Evolutionary conservation across 2,113 vertebrate species (phyloP).

Genomic region (Etia nguti): DNA sequence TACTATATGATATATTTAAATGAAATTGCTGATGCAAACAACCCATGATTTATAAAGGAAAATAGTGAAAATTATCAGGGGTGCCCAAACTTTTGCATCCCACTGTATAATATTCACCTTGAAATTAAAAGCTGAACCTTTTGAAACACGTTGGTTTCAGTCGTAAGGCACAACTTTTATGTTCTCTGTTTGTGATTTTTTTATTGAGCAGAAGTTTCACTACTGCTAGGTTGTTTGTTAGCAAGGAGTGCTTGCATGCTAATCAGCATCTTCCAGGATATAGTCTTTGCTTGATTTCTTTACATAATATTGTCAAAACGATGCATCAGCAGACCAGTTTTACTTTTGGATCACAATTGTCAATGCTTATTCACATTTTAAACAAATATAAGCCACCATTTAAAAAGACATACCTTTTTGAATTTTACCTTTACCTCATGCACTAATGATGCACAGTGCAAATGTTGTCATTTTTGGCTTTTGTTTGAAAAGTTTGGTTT

Average conservation of each 20-base stretch:
- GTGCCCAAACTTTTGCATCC: too few relatives aligned
- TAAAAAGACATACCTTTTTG: background rate
- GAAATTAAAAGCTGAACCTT: background rate
- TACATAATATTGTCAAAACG: background rate
- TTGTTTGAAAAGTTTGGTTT: background rate
- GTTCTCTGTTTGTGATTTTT: background rate
- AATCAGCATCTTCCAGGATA: fast-evolving
- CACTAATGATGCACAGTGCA: background rate
- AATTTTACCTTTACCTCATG: background rate
- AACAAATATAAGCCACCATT: background rate
- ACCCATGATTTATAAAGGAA: too few relatives aligned
- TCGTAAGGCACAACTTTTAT: background rate
- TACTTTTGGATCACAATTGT: background rate
- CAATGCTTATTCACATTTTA: background rate
- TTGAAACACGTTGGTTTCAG: background rate
- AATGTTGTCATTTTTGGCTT: background rate
- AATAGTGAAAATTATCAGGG: too few relatives aligned
- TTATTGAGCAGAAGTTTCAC: background rate
- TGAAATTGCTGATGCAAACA: too few relatives aligned
- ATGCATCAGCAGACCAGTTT: background rate
- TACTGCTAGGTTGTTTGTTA: background rate
- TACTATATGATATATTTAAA: too few relatives aligned
- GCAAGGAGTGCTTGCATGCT: background rate
- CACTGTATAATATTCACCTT: too few relatives aligned
- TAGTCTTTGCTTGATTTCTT: background rate